These are phyloP conservation scores for Lepidurus apus DNA, from an alignment of 1,140 invertebrate species.

Conservation along the genomic window DNA sequence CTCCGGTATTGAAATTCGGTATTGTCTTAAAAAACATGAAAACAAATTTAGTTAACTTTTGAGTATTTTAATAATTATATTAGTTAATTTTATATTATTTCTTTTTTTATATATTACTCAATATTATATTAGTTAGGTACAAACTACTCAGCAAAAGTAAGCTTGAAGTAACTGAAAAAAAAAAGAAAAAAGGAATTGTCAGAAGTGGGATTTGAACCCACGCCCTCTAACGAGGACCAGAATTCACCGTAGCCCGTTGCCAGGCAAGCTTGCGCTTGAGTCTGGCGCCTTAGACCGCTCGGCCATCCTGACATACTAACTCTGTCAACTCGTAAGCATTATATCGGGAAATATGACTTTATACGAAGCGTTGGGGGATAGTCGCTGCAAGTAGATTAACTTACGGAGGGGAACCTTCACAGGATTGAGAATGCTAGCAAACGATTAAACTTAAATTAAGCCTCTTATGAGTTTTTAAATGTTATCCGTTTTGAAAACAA, in stretches of 20 bases:
- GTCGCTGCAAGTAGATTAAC: too few relatives aligned
- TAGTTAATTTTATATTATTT: not conserved
- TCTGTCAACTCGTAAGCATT: too few relatives aligned
- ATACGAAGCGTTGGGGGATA: too few relatives aligned
- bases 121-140: not conserved
- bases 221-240: conserved; percentile 48
- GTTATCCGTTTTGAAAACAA: not conserved
- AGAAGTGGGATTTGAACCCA: conserved; percentile 51
- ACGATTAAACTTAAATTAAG: too few relatives aligned
- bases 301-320: conserved; percentile 44
- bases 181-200: conserved; percentile 42
- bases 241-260: conserved; percentile 39
- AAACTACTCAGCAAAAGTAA: not conserved
- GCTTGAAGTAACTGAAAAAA: conserved; percentile 38
- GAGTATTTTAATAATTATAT: conserved; percentile 41
- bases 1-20: conserved; percentile 38
- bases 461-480: too few relatives aligned
- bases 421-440: too few relatives aligned
- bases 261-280: conserved; percentile 43
- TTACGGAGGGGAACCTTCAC: too few relatives aligned
- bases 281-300: conserved; percentile 48
- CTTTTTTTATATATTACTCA: too few relatives aligned
- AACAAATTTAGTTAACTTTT: too few relatives aligned
- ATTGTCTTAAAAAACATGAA: not conserved
- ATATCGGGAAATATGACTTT: too few relatives aligned